A percentile compares a stretch with the other conserved stretches of the same genome.
These are phyloP conservation scores for Polydrusus cervinus DNA, from an alignment of 2,888 invertebrate species.

Conservation along the genomic window DNA sequence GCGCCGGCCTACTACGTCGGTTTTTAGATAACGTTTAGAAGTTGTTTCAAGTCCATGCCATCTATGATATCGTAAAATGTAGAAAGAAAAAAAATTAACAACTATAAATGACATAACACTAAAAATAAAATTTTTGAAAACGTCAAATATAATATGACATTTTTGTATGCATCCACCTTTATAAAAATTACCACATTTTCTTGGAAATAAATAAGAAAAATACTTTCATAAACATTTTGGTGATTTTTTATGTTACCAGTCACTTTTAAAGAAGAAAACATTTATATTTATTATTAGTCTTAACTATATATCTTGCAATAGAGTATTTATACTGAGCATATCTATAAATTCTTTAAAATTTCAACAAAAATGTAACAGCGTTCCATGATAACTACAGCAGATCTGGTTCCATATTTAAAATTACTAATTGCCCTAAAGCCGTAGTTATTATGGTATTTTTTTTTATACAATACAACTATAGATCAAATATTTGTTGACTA, in stretches of 20 bases:
- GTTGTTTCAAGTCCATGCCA: too few species aligned
- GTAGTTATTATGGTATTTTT: constrained; percentile 30
- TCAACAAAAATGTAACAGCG: constrained; percentile 39
- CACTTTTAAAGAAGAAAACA: background rate
- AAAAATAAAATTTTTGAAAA: too few species aligned
- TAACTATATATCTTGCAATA: constrained; percentile 11
- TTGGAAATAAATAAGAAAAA: background rate
- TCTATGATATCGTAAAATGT: too few species aligned
- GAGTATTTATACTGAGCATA: constrained; percentile 33
- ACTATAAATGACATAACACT: too few species aligned
- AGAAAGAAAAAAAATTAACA: too few species aligned
- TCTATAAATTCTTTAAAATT: constrained; percentile 33
- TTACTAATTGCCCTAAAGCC: constrained; percentile 9
- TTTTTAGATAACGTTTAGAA: too few species aligned
- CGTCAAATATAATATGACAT: too few species aligned
- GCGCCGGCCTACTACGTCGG: too few species aligned
- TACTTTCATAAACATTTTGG: background rate
- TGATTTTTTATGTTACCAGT: background rate
- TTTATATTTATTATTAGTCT: background rate
- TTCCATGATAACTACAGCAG: constrained; percentile 31
- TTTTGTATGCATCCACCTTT: too few species aligned
- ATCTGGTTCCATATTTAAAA: constrained; percentile 17
- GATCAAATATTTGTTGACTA: background rate
- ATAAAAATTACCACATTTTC: too few species aligned
- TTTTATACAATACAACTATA: background rate